Evolutionary conservation across 2,888 invertebrate genomes (phyloP), one percentile per base, ranked within the genome.

Genomic region (Philereme vetulata): DNA sequence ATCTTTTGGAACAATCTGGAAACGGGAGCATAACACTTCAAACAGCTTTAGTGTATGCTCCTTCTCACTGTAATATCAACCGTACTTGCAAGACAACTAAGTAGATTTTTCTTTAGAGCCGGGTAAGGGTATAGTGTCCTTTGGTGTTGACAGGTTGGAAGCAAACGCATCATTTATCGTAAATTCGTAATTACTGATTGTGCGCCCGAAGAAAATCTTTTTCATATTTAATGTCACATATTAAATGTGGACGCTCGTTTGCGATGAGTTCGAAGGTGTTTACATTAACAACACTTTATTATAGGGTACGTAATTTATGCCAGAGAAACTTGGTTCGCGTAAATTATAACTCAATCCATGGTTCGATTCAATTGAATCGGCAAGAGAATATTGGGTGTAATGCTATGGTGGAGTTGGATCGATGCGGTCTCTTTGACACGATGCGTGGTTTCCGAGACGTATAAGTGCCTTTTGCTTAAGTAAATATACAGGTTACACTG

Each of bases 1-100:
- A 90, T 90, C 90, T 90, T 86, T 84, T 83, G 81, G 82, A 85
- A 85, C 84, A 85, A 90, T 91, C 91, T 85, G 77, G 71, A 87
- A 90, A 90, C 79, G 81, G 78, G 85, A 86, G 84, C 85, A 82
- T 56, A 48, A 61, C 67, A 61, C 54, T 59, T 62, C 58, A 66
- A 72, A 77, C 78, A 55, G 70, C 62, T 72, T 57, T 72, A 74
- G 63, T 57, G 21, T 44, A 11, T 43, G 7, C 34, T 40, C 5
- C 2, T 9, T 8, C 48, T 43, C 11, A 6, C 5, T 21, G 55
- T 2, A 78, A 72, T 68, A 56, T 5, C 32, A 61, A 71, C 73
- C 70, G 57, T 75, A 66, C 44, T 0, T 0, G 2, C 0, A 5
- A 3, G 0, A 0, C 0, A 0, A 9, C 62, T 77, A 60, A 65